A percentile compares a stretch with the other conserved stretches of the same genome.
phyloP scores from a whole-genome alignment of 2,888 invertebrate species.

The Thereva unica region DNA sequence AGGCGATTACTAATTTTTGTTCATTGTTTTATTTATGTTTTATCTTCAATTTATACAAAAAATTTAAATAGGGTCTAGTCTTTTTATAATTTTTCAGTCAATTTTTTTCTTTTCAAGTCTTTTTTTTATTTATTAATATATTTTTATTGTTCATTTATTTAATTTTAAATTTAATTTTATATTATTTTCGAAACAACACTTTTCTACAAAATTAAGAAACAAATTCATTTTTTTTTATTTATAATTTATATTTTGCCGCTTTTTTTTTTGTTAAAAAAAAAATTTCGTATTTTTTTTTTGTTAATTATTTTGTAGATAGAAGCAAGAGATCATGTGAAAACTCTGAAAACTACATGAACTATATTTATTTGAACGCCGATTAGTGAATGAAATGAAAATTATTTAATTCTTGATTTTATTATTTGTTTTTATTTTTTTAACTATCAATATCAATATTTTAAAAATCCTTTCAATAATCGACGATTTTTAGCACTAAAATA shows the following conservation, averaged over 20 bases:
- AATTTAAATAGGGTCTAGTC: neutral
- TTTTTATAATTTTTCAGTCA: conserved; percentile 20
- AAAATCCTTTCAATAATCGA: conserved; percentile 31
- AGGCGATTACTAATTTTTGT: conserved; percentile 13
- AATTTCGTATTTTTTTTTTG: neutral
- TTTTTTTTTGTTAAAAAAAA: neutral
- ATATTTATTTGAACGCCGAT: conserved; percentile 26
- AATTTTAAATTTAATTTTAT: too few relatives aligned
- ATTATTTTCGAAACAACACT: too few relatives aligned
- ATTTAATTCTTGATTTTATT: conserved; percentile 10
- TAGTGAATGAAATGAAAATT: conserved; percentile 13
- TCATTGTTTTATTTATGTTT: conserved; percentile 1
- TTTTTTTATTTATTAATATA: too few relatives aligned
- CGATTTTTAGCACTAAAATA: conserved; percentile 35
- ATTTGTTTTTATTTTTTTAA: conserved; percentile 15
- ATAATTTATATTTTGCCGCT: too few relatives aligned
- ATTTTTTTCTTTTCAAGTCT: too few relatives aligned
- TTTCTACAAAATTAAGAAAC: too few relatives aligned
- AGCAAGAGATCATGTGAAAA: conserved; percentile 44
- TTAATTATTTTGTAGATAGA: conserved; percentile 7
- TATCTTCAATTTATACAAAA: too few relatives aligned
- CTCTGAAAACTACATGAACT: conserved; percentile 43
- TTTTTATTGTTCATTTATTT: too few relatives aligned
- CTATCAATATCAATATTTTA: neutral
- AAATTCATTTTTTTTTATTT: too few relatives aligned